Percentiles rank a stretch among this genome's conserved stretches.
phyloP scores from a whole-genome alignment of 2,888 invertebrate genomes.

The Meganola albula region DNA sequence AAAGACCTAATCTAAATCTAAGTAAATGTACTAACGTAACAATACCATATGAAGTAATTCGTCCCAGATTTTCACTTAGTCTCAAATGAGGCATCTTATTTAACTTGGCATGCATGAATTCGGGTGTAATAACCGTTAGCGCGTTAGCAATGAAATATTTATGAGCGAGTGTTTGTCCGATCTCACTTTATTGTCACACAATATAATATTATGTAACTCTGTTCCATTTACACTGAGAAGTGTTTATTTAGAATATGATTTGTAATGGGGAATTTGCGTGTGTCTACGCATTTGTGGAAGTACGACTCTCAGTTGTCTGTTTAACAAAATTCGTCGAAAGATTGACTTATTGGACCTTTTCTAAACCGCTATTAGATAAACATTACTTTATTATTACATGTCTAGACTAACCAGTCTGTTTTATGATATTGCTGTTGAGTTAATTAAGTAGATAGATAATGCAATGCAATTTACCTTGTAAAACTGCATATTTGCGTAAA shows the following conservation, averaged over 20 bases:
- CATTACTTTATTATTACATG: too few species aligned
- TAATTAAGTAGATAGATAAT: too few species aligned
- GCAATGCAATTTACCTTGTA: too few species aligned
- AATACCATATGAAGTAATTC: too few species aligned
- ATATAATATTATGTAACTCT: slow-evolving; percentile 23
- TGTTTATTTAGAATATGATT: slow-evolving; percentile 12
- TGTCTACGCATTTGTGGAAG: slow-evolving; percentile 3
- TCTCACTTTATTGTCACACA: slow-evolving; percentile 45
- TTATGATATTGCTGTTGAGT: too few species aligned
- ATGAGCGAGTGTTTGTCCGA: slow-evolving; percentile 41
- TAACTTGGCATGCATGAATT: slow-evolving; percentile 52
- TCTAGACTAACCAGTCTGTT: too few species aligned
- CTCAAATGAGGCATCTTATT: slow-evolving; percentile 33
- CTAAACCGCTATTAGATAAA: too few species aligned
- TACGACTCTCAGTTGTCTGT: background rate
- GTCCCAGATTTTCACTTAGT: slow-evolving; percentile 43
- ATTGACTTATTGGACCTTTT: too few species aligned
- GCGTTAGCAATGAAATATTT: slow-evolving; percentile 50
- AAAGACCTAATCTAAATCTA: too few species aligned
- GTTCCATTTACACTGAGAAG: slow-evolving; percentile 18
- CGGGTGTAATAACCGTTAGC: slow-evolving; percentile 62
- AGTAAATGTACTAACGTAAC: too few species aligned
- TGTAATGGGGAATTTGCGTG: slow-evolving; percentile 13
- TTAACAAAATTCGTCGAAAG: background rate
- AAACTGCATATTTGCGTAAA: too few species aligned